Conservation (phyloP, 1,140 invertebrate genomes). For the Aphelinus certus region DNA sequence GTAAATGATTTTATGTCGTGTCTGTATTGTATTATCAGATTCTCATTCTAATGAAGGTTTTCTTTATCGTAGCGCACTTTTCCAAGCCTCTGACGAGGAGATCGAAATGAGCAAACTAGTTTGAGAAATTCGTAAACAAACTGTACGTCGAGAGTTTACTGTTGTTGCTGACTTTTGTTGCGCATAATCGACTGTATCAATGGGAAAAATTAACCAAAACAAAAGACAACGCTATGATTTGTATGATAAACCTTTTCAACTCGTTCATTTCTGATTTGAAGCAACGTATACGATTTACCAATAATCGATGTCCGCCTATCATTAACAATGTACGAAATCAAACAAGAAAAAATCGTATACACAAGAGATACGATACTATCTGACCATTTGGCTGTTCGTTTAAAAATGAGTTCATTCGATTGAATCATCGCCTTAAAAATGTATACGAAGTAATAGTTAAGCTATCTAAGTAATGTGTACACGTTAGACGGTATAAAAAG, state of each 20-base stretch:
- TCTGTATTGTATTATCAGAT: too few species aligned
- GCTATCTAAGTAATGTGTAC: constrained; percentile 66
- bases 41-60: neutral
- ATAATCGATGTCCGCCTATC: neutral
- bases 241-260: too few species aligned
- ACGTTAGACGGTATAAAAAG: constrained; percentile 61
- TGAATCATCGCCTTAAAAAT: constrained; percentile 69
- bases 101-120: constrained; percentile 6
- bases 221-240: too few species aligned
- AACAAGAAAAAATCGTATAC: constrained; percentile 1
- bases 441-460: constrained; percentile 68
- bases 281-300: constrained; percentile 39
- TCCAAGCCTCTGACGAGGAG: neutral
- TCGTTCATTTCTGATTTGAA: constrained; percentile 4
- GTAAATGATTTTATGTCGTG: neutral
- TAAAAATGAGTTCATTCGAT: constrained; percentile 66
- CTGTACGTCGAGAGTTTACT: constrained; percentile 26
- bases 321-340: constrained; percentile 9
- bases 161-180: constrained; percentile 38
- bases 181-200: neutral
- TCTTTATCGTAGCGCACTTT: too few species aligned
- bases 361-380: constrained; percentile 48
- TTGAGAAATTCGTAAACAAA: constrained; percentile 24
- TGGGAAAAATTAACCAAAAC: too few species aligned
- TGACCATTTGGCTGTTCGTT: constrained; percentile 64